Percentiles rank a stretch among this genome's conserved stretches.
Evolutionary conservation across 2,797 vertebrate genomes (phyloP).

Genomic region (Prionace glauca): DNA sequence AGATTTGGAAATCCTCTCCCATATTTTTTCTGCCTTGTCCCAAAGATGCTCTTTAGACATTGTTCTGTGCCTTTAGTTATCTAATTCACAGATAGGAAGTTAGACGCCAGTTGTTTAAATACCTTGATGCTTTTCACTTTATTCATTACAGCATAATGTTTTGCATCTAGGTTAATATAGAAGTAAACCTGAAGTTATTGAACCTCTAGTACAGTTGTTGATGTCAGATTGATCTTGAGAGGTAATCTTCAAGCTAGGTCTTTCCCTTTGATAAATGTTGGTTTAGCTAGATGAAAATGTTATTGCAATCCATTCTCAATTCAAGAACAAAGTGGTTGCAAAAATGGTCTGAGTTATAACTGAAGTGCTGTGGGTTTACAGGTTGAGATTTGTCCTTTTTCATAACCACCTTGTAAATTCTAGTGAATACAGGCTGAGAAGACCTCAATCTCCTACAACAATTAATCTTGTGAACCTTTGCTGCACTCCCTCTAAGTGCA

Average conservation of each 20-base stretch:
- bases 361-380: too few relatives aligned
- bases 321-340: background rate
- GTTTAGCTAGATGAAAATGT: background rate
- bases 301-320: background rate
- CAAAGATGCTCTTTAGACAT: background rate
- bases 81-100: background rate
- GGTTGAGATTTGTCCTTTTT: background rate
- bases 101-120: background rate
- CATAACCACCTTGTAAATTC: background rate
- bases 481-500: background rate
- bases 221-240: background rate
- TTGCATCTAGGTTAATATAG: too few relatives aligned
- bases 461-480: too few relatives aligned
- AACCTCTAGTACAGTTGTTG: background rate
- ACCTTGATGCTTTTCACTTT: background rate
- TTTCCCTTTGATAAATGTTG: background rate
- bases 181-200: background rate
- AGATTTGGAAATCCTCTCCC: background rate
- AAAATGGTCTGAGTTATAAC: background rate
- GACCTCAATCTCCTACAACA: too few relatives aligned
- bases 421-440: too few relatives aligned
- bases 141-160: background rate
- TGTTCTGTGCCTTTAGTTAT: background rate
- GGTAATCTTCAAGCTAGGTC: background rate
- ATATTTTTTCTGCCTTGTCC: too few relatives aligned